Evolutionary conservation across 2,797 vertebrate species (phyloP), one percentile per base, ranked within the genome.

Genomic region (Petrocephalus schoutedeni): DNA sequence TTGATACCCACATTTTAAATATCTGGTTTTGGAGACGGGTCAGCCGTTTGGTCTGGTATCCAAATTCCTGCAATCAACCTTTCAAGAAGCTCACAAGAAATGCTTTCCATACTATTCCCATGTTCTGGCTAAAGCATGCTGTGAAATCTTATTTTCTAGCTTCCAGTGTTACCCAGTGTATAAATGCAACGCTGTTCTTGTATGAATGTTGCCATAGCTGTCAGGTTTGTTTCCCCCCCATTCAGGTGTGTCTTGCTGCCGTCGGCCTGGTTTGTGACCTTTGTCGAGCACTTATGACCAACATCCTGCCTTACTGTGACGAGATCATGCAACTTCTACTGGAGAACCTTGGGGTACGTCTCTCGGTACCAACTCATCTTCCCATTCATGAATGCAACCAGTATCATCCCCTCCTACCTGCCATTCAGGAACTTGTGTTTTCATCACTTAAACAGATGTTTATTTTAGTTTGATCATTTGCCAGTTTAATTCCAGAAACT

Each of bases 261-360:
- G 98, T 99, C 92, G 98, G 98, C 28, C 95, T 99, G 93, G 98
- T 99, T 88, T 98, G 98, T 45, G 98, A 99, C 92, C 93, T 99
- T 28, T 99, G 98, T 92, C 93, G 98, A 88, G 98, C 98, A 45
- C 95, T 99, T 87, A 97, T 97, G 91, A 94, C 97, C 93, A 99
- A 98, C 94, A 98, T 99, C 92, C 93, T 99, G 93, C 97, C 97
- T 90, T 98, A 97, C 93, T 99, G 98, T 82, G 98, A 99, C 0
- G 98, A 99, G 93, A 97, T 99, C 92, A 99, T 99, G 98, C 98
- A 99, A 93, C 96, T 99, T 89, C 96, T 99, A 16, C 93, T 99
- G 93, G 98, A 99, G 94, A 99, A 99, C 93, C 95, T 99, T 56
- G 98, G 98, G 94, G 98, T 99, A 93, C 97, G 97, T 92, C 2